Evolutionary conservation across 2,888 invertebrate species (phyloP).

Genomic region (Celastrina argiolus): DNA sequence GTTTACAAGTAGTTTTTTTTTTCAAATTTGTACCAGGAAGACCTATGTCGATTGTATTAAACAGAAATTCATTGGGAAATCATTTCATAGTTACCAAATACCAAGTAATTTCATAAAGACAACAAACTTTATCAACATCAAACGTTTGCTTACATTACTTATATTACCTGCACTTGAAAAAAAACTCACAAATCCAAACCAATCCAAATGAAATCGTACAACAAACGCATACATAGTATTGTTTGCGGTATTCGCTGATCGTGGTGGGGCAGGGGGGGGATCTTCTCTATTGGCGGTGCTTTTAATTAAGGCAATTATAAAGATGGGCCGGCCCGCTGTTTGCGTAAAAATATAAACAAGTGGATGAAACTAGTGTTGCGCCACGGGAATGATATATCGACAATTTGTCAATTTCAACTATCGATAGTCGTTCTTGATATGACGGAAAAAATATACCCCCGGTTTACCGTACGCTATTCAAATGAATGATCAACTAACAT

Average conservation of each 20-base stretch:
- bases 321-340: conserved; percentile 61
- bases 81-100: no score
- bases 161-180: not conserved
- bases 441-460: not conserved
- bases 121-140: not conserved
- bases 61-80: no score
- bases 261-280: not conserved
- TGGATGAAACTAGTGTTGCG: conserved; percentile 41
- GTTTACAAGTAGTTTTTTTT: no score
- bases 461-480: no score
- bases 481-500: no score
- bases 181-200: not conserved
- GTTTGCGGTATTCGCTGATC: conserved; percentile 1
- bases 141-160: not conserved
- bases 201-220: conserved; percentile 1
- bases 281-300: conserved; percentile 53
- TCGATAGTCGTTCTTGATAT: not conserved
- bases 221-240: not conserved
- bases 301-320: conserved; percentile 76
- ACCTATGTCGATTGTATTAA: no score
- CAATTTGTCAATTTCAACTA: conserved; percentile 19
- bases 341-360: conserved; percentile 76
- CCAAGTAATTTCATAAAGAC: not conserved
- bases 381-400: conserved; percentile 33
- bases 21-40: not conserved